Conservation (phyloP, 2,797 vertebrate genomes). For the Babyrousa celebensis region DNA sequence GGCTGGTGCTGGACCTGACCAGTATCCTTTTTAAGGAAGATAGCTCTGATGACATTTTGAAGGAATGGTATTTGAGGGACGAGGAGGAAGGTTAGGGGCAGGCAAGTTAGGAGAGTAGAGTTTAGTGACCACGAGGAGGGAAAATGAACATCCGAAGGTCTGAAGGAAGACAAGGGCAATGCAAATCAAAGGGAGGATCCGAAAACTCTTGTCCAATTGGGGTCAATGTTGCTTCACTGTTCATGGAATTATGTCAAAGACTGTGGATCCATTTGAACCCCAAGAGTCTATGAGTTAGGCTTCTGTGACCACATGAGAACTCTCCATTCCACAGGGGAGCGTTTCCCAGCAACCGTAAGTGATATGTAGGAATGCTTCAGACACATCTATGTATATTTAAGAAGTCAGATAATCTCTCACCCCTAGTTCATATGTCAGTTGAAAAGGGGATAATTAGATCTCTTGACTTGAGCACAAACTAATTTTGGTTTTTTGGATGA, state of each 20-base stretch:
- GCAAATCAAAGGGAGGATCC: neutral
- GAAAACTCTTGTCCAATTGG: neutral
- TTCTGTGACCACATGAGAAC: constrained; percentile 72
- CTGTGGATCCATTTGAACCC: neutral
- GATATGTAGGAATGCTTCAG: neutral
- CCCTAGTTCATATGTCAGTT: neutral
- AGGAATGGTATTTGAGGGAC: neutral
- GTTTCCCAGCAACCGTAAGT: neutral
- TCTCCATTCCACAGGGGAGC: constrained; percentile 10
- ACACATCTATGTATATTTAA: neutral
- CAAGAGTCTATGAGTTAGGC: constrained; percentile 34
- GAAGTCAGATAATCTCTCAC: neutral
- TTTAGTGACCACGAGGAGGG: neutral
- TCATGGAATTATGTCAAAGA: neutral
- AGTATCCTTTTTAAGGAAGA: neutral
- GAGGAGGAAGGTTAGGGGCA: neutral
- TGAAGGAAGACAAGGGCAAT: neutral
- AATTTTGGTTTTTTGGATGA: neutral
- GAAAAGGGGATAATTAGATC: neutral
- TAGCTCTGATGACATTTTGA: neutral
- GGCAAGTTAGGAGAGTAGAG: neutral
- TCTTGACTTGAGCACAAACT: neutral
- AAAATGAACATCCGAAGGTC: neutral
- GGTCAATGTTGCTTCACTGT: neutral
- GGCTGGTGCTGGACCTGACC: neutral